Percentiles rank a stretch among this genome's conserved stretches.
These are phyloP conservation scores for Hippocampus guttulatus DNA, from an alignment of 2,113 vertebrate genomes.

Conservation along the genomic window DNA sequence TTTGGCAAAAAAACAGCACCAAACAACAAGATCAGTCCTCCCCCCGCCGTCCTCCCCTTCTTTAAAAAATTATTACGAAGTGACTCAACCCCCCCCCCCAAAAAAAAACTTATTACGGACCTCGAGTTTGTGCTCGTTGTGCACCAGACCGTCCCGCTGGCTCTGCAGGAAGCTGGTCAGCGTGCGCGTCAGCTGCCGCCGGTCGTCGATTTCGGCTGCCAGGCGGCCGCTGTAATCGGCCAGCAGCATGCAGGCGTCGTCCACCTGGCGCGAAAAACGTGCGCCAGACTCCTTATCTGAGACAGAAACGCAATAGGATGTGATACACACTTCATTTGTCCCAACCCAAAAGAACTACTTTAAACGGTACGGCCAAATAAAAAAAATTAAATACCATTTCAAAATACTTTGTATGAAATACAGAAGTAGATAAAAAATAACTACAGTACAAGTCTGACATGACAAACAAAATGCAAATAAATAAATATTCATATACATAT, in stretches of 20 bases:
- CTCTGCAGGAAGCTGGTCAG: slow-evolving; percentile 90
- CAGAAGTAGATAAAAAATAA: too few relatives aligned
- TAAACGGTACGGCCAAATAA: too few relatives aligned
- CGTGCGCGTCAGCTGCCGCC: slow-evolving; percentile 91
- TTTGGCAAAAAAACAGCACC: slow-evolving; percentile 65
- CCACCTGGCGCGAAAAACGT: slow-evolving; percentile 71
- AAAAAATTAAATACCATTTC: too few relatives aligned
- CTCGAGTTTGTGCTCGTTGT: slow-evolving; percentile 98
- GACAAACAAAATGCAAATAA: too few relatives aligned
- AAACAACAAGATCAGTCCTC: slow-evolving; percentile 80
- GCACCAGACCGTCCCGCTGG: slow-evolving; percentile 91
- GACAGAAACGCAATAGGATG: not conserved
- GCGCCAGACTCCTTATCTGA: slow-evolving; percentile 74
- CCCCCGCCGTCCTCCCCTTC: slow-evolving; percentile 27
- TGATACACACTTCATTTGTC: too few relatives aligned
- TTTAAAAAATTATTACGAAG: slow-evolving; percentile 74
- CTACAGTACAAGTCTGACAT: too few relatives aligned
- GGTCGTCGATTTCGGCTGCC: slow-evolving; percentile 97
- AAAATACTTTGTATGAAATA: too few relatives aligned
- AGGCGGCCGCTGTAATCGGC: slow-evolving; percentile 97
- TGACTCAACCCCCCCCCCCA: slow-evolving; percentile 23
- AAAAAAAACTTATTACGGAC: slow-evolving; percentile 79
- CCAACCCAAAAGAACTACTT: too few relatives aligned
- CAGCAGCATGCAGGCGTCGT: slow-evolving; percentile 96
- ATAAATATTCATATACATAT: too few relatives aligned